Evolutionary conservation across 2,113 vertebrate genomes (phyloP), one percentile per base, ranked within the genome.

Genomic region (Rana temporaria): DNA sequence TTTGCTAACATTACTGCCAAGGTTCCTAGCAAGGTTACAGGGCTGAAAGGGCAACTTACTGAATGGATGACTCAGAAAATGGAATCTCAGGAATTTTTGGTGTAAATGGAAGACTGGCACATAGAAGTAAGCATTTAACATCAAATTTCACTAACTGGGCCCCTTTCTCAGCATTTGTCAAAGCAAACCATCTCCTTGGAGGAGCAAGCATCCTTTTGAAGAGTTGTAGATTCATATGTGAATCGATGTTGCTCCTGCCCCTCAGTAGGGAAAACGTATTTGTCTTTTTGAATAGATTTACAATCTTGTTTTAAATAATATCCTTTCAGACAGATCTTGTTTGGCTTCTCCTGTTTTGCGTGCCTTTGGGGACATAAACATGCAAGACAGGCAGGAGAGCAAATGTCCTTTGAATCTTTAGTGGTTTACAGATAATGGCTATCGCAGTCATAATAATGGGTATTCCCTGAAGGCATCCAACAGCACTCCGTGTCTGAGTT

Each of bases 11-110:
- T 6, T 17, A 32, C 56, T 75, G 17, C 32, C 57, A 34, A 75
- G 57, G 72, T 30, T 60, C 57, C 22, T 7, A 20, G 30, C 57
- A 75, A 62, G 57, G 56, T 74, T 60, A 74, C 56, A 60, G n/a
- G 8, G 14, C 16, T 19, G 26, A 73, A 26, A 57, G 53, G 24
- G 19, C 42, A 72, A 24, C 17, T 32, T 26, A 57, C 20, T 74
- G 4, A 59, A 60, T 30, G 59, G 55, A 57, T 32, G 55, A 11
- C 19, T 59, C 19, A 74, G 55, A 73, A 57, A 18, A 38, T 75
- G 56, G 30, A 42, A 75, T 62, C 32, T 60, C 18, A 16, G 55
- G 66, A 56, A 72, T 71, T 71, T 26, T 52, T 56, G 6, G 4
- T 55, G 26, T 56, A 56, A 12, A 56, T 30, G 4, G 6, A 56